Percentiles rank a stretch among this genome's conserved stretches.
These are phyloP conservation scores for Macrochelys suwanniensis DNA, from an alignment of 2,797 vertebrate species.

Conservation along the genomic window DNA sequence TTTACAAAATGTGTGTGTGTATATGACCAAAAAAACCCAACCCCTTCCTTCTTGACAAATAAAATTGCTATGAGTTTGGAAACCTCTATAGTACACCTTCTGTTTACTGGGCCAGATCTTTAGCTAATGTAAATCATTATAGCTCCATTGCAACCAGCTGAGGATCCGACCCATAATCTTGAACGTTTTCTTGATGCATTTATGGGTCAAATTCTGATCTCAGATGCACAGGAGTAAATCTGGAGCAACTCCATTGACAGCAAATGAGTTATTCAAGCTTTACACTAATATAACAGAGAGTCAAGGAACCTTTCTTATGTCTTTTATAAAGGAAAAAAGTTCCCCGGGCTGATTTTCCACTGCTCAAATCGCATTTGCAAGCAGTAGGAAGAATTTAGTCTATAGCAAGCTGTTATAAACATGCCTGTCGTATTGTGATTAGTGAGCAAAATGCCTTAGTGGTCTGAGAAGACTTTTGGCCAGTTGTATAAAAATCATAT, in stretches of 20 bases:
- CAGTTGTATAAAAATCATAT: neutral
- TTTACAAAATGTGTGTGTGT: neutral
- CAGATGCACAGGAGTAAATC: neutral
- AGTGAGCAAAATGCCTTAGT: neutral
- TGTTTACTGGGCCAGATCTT: neutral
- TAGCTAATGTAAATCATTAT: neutral
- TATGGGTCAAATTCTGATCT: neutral
- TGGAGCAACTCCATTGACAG: neutral
- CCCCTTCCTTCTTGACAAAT: neutral
- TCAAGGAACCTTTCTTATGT: neutral
- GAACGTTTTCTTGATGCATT: neutral
- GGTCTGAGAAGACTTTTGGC: rapidly evolving
- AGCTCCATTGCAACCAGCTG: neutral
- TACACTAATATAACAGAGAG: neutral
- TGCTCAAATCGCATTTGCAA: neutral
- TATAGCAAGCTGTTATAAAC: neutral
- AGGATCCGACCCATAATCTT: neutral
- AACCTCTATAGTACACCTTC: neutral
- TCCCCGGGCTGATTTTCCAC: neutral
- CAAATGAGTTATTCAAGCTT: neutral
- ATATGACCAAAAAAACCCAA: neutral
- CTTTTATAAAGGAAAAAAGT: neutral
- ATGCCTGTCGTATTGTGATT: rapidly evolving
- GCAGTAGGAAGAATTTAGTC: neutral
- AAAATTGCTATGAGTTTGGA: neutral